These are phyloP conservation scores for Megaceryle maxima DNA, from an alignment of 2,113 vertebrate species.

Conservation along the genomic window DNA sequence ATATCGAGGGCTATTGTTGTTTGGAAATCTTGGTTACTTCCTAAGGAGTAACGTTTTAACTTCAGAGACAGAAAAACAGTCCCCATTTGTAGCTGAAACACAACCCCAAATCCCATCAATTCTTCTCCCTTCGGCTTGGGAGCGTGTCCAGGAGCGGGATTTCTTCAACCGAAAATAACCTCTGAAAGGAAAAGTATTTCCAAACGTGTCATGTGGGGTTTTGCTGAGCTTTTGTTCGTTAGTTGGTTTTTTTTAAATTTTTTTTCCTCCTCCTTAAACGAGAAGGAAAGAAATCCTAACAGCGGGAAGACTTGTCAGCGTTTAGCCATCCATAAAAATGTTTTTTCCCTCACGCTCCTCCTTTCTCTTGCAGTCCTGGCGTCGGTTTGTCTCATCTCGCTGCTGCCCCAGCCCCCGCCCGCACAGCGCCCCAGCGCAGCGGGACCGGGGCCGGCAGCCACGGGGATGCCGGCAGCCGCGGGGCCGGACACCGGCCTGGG, in stretches of 20 bases:
- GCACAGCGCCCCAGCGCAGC: conserved; percentile 6
- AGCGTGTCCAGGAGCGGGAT: conserved; percentile 1
- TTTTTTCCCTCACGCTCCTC: conserved; percentile 31
- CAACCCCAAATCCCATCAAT: neutral
- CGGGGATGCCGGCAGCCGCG: neutral
- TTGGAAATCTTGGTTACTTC: neutral
- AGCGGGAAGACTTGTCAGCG: conserved; percentile 50
- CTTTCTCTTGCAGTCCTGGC: conserved; percentile 72
- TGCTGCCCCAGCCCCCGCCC: conserved; percentile 27
- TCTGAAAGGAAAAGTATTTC: conserved; percentile 33
- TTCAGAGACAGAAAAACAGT: neutral
- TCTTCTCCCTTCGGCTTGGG: neutral
- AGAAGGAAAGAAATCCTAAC: neutral
- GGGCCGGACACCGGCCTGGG: neutral
- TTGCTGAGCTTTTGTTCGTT: neutral
- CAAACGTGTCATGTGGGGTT: neutral
- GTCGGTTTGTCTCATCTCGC: conserved; percentile 74
- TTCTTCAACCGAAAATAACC: conserved; percentile 22
- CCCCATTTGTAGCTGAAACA: neutral
- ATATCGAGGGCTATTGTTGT: neutral
- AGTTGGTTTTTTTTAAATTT: neutral
- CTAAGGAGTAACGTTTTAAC: neutral
- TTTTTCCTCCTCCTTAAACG: neutral
- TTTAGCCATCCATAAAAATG: conserved; percentile 57
- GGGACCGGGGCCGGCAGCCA: neutral